Percentiles rank a stretch among this genome's conserved stretches.
phyloP scores from a whole-genome alignment of 2,888 invertebrate species.

The Tineola bisselliella region DNA sequence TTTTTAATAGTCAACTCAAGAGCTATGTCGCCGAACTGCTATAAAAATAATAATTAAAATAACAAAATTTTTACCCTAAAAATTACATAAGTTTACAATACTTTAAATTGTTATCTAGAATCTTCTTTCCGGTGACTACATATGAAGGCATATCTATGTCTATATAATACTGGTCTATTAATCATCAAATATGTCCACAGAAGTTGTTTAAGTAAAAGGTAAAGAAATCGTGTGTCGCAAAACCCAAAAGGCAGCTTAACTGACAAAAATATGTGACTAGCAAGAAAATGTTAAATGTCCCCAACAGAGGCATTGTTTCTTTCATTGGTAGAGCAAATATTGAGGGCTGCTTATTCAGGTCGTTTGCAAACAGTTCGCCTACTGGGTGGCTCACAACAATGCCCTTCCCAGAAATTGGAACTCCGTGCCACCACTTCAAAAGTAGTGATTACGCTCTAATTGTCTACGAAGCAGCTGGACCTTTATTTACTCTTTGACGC shows the following conservation, averaged over 20 bases:
- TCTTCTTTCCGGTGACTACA: no score
- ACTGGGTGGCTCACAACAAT: slow-evolving; percentile 61
- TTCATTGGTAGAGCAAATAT: slow-evolving; percentile 64
- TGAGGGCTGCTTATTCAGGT: slow-evolving; percentile 51
- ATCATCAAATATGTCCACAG: no score
- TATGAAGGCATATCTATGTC: no score
- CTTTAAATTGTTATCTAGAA: no score
- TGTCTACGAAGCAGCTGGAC: slow-evolving; percentile 53
- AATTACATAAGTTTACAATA: no score
- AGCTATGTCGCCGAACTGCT: no score
- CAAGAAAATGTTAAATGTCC: slow-evolving; percentile 55
- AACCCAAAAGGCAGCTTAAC: background rate
- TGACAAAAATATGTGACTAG: slow-evolving; percentile 27
- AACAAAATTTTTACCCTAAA: no score
- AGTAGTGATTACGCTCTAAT: slow-evolving; percentile 62
- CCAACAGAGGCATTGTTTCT: slow-evolving; percentile 58
- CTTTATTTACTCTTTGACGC: slow-evolving; percentile 52
- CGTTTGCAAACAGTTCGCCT: slow-evolving; percentile 58
- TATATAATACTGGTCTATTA: no score
- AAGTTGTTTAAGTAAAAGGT: no score
- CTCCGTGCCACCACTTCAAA: slow-evolving; percentile 63
- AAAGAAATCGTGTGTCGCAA: background rate
- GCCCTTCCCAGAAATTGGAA: slow-evolving; percentile 35
- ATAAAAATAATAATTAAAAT: no score
- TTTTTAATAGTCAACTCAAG: no score